Evolutionary conservation across 2,113 vertebrate species (phyloP).

Genomic region (Dryoscopus gambensis): DNA sequence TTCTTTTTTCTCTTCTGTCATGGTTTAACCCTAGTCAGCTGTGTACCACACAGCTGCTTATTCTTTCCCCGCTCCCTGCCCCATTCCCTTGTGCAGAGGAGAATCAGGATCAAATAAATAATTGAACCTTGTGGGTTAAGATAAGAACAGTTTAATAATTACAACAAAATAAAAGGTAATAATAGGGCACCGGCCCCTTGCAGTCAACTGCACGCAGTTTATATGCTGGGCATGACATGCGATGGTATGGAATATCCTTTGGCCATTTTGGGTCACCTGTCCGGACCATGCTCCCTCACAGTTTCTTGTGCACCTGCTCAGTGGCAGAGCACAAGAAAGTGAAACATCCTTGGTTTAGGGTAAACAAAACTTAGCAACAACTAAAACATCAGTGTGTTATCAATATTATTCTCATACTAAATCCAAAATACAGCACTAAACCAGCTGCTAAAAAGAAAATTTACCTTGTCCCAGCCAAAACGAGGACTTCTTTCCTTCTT

Average conservation of each 20-base stretch:
- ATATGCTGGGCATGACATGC: too few relatives aligned
- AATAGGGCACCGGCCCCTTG: too few relatives aligned
- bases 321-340: neutral
- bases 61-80: too few relatives aligned
- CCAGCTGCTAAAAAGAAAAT: neutral
- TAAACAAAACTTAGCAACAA: neutral
- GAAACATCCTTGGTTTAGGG: neutral
- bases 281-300: neutral
- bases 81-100: neutral
- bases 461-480: neutral
- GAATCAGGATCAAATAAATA: neutral
- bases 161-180: neutral
- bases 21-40: neutral
- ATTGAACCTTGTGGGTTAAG: neutral
- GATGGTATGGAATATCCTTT: neutral
- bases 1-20: neutral
- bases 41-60: neutral
- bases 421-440: neutral
- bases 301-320: neutral
- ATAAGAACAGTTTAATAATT: neutral
- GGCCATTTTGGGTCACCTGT: neutral
- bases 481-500: neutral
- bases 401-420: neutral
- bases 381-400: neutral
- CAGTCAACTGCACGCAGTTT: neutral